Percentiles rank a stretch among this genome's conserved stretches.
These are phyloP conservation scores for Drosophila santomea DNA, from an alignment of 1,140 invertebrate genomes.

Conservation along the genomic window DNA sequence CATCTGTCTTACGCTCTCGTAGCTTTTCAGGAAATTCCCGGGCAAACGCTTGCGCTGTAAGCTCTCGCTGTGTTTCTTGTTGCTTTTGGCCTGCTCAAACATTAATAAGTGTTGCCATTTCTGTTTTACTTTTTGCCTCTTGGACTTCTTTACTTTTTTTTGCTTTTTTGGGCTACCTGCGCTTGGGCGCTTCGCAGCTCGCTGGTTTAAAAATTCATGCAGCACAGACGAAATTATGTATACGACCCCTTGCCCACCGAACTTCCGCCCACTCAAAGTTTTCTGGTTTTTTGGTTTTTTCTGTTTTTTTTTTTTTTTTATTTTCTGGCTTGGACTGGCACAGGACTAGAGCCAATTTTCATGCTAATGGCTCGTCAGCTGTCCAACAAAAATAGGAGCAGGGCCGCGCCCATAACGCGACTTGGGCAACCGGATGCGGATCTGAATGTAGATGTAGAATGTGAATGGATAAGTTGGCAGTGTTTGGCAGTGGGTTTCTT, in stretches of 20 bases:
- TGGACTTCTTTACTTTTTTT: slow-evolving; percentile 32
- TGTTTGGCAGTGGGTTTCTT: slow-evolving; percentile 19
- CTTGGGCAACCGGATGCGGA: slow-evolving; percentile 19
- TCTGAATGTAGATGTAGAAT: no score
- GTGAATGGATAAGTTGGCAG: slow-evolving; percentile 1
- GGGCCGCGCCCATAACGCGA: slow-evolving; percentile 65
- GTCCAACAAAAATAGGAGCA: slow-evolving; percentile 53
- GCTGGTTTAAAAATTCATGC: slow-evolving; percentile 75
- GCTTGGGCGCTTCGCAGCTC: slow-evolving; percentile 39
- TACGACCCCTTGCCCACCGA: slow-evolving; percentile 60
- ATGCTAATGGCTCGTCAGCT: slow-evolving; percentile 73
- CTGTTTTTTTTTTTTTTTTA: slow-evolving; percentile 19
- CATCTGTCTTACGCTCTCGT: slow-evolving; percentile 15
- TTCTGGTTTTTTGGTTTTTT: slow-evolving; percentile 9
- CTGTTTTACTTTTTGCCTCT: slow-evolving; percentile 48
- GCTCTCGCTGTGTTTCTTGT: slow-evolving; percentile 43
- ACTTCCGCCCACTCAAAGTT: slow-evolving; percentile 21
- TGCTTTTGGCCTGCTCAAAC: slow-evolving; percentile 63
- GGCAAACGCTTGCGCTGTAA: slow-evolving; percentile 82
- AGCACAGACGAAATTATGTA: slow-evolving; percentile 78
- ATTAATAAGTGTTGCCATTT: slow-evolving; percentile 82
- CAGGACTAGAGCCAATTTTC: slow-evolving; percentile 73
- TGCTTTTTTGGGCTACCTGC: slow-evolving; percentile 58
- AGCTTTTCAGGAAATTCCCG: slow-evolving; percentile 74
- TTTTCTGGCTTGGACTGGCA: slow-evolving; percentile 26